These are phyloP conservation scores for Antechinus flavipes DNA, from an alignment of 2,113 vertebrate genomes.

Conservation along the genomic window DNA sequence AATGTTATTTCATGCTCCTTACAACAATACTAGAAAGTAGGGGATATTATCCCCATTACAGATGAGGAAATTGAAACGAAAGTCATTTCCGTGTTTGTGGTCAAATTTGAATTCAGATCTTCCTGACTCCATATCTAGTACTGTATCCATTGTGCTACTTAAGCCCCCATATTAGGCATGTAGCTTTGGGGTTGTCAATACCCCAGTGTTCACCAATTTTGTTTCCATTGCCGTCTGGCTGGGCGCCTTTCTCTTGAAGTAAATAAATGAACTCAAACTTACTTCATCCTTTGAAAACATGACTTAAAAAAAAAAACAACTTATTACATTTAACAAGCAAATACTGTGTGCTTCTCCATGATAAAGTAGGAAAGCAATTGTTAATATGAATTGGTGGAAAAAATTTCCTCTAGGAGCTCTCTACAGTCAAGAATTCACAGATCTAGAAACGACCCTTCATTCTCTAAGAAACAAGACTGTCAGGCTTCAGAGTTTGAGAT, in stretches of 20 bases:
- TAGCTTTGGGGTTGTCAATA: neutral
- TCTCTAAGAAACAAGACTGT: neutral
- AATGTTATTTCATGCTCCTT: neutral
- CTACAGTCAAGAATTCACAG: neutral
- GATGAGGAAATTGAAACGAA: neutral
- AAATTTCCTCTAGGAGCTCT: too few species aligned
- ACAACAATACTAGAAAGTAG: neutral
- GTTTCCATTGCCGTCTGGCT: neutral
- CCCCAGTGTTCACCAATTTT: neutral
- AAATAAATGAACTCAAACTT: neutral
- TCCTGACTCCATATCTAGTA: neutral
- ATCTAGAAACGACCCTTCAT: neutral
- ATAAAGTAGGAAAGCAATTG: neutral
- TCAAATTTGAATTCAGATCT: neutral
- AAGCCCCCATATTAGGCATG: neutral
- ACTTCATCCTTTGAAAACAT: neutral
- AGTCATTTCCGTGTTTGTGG: neutral
- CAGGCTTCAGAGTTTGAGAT: neutral
- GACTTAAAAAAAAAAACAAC: neutral
- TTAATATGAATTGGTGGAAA: neutral
- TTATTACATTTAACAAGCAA: neutral
- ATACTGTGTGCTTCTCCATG: neutral
- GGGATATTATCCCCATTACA: neutral
- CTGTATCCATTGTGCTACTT: neutral
- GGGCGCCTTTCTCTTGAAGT: conserved; percentile 8